Conservation (phyloP, 35 echinoderm and acorn worm genomes). For the Strongylocentrotus purpuratus region DNA sequence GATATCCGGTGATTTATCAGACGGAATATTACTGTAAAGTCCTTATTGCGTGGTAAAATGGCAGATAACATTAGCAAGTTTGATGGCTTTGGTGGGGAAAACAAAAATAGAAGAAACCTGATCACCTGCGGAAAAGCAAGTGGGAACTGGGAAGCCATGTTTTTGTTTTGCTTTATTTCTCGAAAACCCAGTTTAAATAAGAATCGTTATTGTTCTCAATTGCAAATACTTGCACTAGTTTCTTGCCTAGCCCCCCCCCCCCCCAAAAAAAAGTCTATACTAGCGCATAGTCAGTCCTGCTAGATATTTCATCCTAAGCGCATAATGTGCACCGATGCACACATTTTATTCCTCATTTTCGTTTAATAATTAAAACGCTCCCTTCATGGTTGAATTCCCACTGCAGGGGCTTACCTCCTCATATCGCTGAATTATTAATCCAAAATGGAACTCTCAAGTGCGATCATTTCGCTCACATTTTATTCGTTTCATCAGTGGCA, state of each 20-base stretch:
- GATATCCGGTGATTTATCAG: not conserved
- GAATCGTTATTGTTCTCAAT: too few relatives aligned
- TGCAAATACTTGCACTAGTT: too few relatives aligned
- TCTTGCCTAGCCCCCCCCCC: not conserved
- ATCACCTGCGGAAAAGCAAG: too few relatives aligned
- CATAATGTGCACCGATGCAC: not conserved
- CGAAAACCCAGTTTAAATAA: too few relatives aligned
- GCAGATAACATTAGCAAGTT: not conserved
- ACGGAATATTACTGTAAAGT: not conserved
- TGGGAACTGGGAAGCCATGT: too few relatives aligned
- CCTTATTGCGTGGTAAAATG: not conserved
- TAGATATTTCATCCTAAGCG: not conserved
- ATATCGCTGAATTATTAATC: not conserved
- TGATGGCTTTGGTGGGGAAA: not conserved
- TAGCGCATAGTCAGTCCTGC: not conserved
- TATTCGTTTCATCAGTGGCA: not conserved
- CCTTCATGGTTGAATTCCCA: not conserved
- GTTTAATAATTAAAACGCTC: not conserved
- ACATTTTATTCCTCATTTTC: not conserved
- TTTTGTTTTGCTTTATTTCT: too few relatives aligned
- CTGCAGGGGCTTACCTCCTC: not conserved
- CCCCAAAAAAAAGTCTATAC: not conserved
- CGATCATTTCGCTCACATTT: not conserved
- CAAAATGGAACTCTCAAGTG: not conserved
- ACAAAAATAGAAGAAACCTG: too few relatives aligned